Evolutionary conservation across 1,140 invertebrate species (phyloP).

Genomic region (Fopius arisanus): DNA sequence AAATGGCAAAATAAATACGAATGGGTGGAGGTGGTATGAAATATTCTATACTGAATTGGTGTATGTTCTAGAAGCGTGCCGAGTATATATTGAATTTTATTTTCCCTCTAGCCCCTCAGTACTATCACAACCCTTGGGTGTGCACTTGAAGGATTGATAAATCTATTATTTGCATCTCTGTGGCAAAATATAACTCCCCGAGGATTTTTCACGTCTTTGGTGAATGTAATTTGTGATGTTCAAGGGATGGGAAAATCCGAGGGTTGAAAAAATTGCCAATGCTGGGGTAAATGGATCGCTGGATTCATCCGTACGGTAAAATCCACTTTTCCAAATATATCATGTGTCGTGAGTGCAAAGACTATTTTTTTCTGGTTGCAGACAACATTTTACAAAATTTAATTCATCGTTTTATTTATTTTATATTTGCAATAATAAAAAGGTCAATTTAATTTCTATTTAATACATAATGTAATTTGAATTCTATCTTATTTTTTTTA

Average conservation of each 20-base stretch:
- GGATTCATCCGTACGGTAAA: too few species aligned
- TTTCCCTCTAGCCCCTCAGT: too few species aligned
- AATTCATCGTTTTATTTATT: too few species aligned
- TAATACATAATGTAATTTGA: too few species aligned
- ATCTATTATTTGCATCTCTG: constrained; percentile 29
- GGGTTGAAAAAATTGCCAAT: constrained; percentile 16
- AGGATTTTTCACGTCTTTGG: background rate
- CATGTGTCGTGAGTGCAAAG: too few species aligned
- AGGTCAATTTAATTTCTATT: too few species aligned
- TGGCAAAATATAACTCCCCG: background rate
- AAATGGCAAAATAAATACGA: background rate
- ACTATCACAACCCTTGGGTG: constrained; percentile 10
- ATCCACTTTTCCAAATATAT: too few species aligned
- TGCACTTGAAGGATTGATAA: constrained; percentile 34
- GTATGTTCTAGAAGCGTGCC: background rate
- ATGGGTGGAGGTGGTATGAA: background rate
- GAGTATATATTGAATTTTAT: constrained; percentile 29
- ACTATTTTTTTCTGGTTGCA: too few species aligned
- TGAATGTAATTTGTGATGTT: constrained; percentile 15
- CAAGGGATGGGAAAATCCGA: background rate
- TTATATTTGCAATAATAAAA: too few species aligned
- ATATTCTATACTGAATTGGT: background rate
- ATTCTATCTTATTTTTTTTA: too few species aligned
- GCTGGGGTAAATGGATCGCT: too few species aligned
- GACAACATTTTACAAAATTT: too few species aligned